phyloP scores from a whole-genome alignment of 1,140 invertebrate genomes.

The Neodiprion lecontei region DNA sequence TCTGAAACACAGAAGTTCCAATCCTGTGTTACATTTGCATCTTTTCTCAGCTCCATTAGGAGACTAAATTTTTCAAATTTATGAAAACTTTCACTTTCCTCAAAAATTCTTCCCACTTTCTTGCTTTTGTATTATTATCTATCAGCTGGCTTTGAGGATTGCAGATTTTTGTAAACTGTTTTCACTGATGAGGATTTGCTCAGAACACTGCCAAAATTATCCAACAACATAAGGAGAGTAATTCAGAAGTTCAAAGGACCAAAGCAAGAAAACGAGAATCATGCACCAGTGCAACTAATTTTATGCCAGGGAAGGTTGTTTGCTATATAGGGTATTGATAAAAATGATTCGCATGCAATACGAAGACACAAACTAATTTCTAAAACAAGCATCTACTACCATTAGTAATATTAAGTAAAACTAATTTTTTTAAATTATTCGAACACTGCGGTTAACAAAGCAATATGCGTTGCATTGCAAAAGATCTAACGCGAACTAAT shows the following conservation, averaged over 20 bases:
- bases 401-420: too few relatives aligned
- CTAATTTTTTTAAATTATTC: too few relatives aligned
- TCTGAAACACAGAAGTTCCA: constrained; percentile 17
- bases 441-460: too few relatives aligned
- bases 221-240: not conserved
- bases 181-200: not conserved
- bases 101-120: not conserved
- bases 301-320: not conserved
- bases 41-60: not conserved
- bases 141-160: not conserved
- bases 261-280: constrained; percentile 5
- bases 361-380: too few relatives aligned
- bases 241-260: not conserved
- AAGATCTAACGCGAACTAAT: too few relatives aligned
- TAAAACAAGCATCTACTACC: too few relatives aligned
- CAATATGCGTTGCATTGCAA: too few relatives aligned
- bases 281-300: not conserved
- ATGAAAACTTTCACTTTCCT: not conserved
- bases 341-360: too few relatives aligned
- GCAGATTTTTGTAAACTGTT: not conserved
- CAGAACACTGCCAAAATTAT: not conserved
- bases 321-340: not conserved
- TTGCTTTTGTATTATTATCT: constrained; percentile 10
- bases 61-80: not conserved
- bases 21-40: constrained; percentile 12